These are phyloP conservation scores for Diorhabda elongata DNA, from an alignment of 1,140 invertebrate genomes.

Conservation along the genomic window DNA sequence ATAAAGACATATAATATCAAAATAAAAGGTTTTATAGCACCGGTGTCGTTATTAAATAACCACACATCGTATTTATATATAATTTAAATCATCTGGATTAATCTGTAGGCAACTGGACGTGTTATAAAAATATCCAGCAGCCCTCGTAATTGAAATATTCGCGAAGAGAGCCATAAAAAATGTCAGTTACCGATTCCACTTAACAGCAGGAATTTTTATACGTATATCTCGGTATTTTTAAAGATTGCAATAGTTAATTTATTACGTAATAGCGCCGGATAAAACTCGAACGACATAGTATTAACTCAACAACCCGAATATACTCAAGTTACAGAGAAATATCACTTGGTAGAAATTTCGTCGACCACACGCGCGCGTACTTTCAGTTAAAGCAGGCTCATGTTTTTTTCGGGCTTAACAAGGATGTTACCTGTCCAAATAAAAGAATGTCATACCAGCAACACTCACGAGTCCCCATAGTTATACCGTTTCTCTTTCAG, in stretches of 20 bases:
- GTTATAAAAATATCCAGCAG: too few relatives aligned
- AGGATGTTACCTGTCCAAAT: constrained; percentile 3
- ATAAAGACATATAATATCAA: too few relatives aligned
- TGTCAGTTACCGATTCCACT: too few relatives aligned
- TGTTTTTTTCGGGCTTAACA: constrained; percentile 8
- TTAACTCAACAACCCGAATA: neutral
- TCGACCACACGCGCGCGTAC: constrained; percentile 9
- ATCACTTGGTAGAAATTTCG: neutral
- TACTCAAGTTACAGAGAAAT: constrained; percentile 1
- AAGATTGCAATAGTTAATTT: neutral
- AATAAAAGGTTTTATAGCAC: too few relatives aligned
- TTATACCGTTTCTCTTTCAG: constrained; percentile 8
- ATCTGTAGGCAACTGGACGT: too few relatives aligned
- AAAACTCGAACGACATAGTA: neutral
- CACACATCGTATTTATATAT: too few relatives aligned
- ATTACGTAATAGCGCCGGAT: neutral
- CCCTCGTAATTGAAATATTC: too few relatives aligned
- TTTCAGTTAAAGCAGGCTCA: neutral
- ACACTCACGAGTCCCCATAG: neutral
- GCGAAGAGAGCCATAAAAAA: too few relatives aligned
- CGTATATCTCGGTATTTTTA: too few relatives aligned
- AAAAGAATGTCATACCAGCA: neutral
- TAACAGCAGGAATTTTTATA: too few relatives aligned
- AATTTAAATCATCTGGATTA: too few relatives aligned
- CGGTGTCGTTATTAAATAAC: too few relatives aligned